Percentiles rank a stretch among this genome's conserved stretches.
Conservation (phyloP, 2,888 invertebrate genomes). For the Aproaerema taeniolella region DNA sequence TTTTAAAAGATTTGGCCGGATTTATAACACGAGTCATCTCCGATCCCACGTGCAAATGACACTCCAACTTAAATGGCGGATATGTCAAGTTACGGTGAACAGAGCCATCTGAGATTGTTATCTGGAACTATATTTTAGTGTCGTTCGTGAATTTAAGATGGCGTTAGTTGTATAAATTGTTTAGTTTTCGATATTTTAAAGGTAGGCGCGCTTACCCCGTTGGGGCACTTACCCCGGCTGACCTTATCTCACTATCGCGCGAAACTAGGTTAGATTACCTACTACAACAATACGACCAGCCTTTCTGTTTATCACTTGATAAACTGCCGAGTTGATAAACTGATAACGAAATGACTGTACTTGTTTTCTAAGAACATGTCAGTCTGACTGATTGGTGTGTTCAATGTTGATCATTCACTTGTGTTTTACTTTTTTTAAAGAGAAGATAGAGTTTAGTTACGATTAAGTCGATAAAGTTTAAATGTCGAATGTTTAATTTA, state of each 20-base stretch:
- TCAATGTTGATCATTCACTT: background rate
- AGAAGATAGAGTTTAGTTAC: slow-evolving; percentile 25
- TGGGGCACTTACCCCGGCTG: too few relatives aligned
- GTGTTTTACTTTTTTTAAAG: background rate
- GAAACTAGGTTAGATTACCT: slow-evolving; percentile 62
- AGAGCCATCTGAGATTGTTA: too few relatives aligned
- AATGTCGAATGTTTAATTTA: slow-evolving; percentile 61
- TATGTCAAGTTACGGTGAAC: too few relatives aligned
- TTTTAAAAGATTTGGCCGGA: too few relatives aligned
- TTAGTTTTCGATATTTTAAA: too few relatives aligned
- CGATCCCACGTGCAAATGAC: too few relatives aligned
- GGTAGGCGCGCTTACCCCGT: too few relatives aligned
- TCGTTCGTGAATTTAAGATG: too few relatives aligned
- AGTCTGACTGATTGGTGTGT: slow-evolving; percentile 11
- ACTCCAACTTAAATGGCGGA: too few relatives aligned
- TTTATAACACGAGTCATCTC: too few relatives aligned
- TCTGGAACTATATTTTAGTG: too few relatives aligned
- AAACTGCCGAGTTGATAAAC: slow-evolving; percentile 56
- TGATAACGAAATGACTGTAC: slow-evolving; percentile 37
- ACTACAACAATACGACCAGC: slow-evolving; percentile 21
- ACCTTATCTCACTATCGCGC: slow-evolving; percentile 4
- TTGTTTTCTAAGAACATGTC: slow-evolving; percentile 36
- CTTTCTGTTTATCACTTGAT: slow-evolving; percentile 28
- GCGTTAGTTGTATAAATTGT: too few relatives aligned
- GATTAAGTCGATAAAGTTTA: slow-evolving; percentile 33